Conservation (phyloP, 2,113 vertebrate species). For the Thryonomys swinderianus region DNA sequence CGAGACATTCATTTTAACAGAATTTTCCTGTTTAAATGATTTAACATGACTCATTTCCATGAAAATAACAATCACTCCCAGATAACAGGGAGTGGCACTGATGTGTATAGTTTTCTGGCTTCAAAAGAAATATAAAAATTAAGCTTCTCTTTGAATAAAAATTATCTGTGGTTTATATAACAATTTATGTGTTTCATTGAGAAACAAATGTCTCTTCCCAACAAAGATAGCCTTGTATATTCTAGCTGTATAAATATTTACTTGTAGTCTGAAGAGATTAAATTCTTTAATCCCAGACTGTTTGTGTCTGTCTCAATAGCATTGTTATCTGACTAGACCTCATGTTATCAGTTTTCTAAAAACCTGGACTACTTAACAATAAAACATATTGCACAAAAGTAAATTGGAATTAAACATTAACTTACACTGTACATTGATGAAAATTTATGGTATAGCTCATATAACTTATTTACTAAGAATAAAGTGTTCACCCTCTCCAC, state of each 20-base stretch:
- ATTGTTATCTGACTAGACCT: slow-evolving; percentile 74
- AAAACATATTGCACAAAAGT: slow-evolving; percentile 49
- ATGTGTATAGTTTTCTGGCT: slow-evolving; percentile 55
- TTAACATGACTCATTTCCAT: not conserved
- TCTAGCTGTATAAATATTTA: slow-evolving; percentile 85
- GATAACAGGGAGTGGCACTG: not conserved
- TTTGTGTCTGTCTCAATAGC: slow-evolving; percentile 75
- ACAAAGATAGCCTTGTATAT: slow-evolving; percentile 73
- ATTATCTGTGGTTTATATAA: slow-evolving; percentile 67
- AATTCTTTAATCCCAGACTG: slow-evolving; percentile 77
- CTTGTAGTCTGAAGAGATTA: slow-evolving; percentile 79
- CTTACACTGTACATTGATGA: not conserved
- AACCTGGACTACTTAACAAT: slow-evolving; percentile 17
- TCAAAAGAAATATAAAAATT: slow-evolving; percentile 58
- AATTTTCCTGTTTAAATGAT: slow-evolving; percentile 21
- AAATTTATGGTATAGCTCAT: not conserved
- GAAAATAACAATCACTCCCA: slow-evolving; percentile 40
- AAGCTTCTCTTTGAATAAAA: slow-evolving; percentile 70
- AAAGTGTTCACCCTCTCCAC: slow-evolving; percentile 6
- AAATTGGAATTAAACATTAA: slow-evolving; percentile 42
- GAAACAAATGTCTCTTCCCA: slow-evolving; percentile 78
- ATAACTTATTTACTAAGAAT: slow-evolving; percentile 29
- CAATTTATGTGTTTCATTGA: slow-evolving; percentile 77
- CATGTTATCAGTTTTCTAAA: slow-evolving; percentile 63
- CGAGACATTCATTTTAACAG: slow-evolving; percentile 25